phyloP scores from a whole-genome alignment of 2,797 vertebrate species.

The Benthosema pterotum region DNA sequence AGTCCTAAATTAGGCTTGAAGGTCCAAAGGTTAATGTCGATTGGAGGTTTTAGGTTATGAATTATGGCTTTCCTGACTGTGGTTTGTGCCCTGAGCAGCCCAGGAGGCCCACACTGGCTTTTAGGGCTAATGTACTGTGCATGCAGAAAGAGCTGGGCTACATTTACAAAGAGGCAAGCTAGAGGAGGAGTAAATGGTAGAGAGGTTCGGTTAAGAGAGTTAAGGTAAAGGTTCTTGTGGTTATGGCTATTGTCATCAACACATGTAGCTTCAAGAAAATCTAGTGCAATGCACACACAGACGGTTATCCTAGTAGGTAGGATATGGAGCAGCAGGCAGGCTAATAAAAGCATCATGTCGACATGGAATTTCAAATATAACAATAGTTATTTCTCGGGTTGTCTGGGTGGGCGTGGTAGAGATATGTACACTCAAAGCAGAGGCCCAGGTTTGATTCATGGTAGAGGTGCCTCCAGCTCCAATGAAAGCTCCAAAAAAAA shows the following conservation, averaged over 20 bases:
- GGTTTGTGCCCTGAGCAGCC: slow-evolving; percentile 28
- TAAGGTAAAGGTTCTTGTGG: slow-evolving; percentile 32
- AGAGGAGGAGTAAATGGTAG: slow-evolving; percentile 14
- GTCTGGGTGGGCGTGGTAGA: no score
- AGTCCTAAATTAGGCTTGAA: slow-evolving; percentile 9
- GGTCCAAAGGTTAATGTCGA: slow-evolving; percentile 11
- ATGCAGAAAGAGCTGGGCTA: background rate
- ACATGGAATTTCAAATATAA: no score
- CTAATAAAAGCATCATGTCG: background rate
- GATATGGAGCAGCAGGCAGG: slow-evolving; percentile 23
- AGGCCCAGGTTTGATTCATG: no score
- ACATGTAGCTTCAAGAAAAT: slow-evolving; percentile 37
- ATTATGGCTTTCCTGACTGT: slow-evolving; percentile 62
- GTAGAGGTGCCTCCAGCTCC: no score
- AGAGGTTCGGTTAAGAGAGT: slow-evolving; percentile 36
- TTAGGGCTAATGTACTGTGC: slow-evolving; percentile 5
- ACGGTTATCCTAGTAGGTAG: slow-evolving; percentile 11
- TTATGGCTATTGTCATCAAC: slow-evolving; percentile 25
- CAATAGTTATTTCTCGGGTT: no score
- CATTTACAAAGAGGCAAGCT: background rate
- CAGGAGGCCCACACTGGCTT: slow-evolving; percentile 23
- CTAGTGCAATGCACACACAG: slow-evolving; percentile 14
- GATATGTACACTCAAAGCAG: no score
- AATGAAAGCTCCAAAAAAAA: slow-evolving; percentile 27
- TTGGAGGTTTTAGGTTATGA: slow-evolving; percentile 9